Percentiles rank a stretch among this genome's conserved stretches.
These are phyloP conservation scores for Dusona sp. DNA, from an alignment of 2,888 invertebrate genomes.

Conservation along the genomic window DNA sequence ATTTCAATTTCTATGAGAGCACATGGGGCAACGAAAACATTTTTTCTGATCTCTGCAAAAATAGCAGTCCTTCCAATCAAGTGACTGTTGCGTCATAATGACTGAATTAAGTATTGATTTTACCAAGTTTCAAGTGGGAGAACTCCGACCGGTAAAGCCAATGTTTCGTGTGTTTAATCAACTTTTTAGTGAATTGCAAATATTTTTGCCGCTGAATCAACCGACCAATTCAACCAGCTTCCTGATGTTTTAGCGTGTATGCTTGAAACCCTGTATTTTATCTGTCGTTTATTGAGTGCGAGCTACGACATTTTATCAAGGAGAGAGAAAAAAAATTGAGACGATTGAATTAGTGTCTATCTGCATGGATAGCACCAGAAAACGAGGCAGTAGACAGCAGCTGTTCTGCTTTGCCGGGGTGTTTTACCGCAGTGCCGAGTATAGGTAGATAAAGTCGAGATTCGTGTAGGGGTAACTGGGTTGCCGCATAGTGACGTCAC, in stretches of 20 bases:
- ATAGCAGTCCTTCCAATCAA: neutral
- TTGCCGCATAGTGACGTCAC: constrained; percentile 84
- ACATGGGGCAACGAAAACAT: neutral
- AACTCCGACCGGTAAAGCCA: neutral
- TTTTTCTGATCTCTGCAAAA: neutral
- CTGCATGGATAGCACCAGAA: constrained; percentile 18
- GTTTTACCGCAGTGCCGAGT: constrained; percentile 80
- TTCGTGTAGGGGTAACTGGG: constrained; percentile 77
- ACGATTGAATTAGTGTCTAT: constrained; percentile 4
- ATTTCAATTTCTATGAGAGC: neutral
- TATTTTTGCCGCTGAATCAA: neutral
- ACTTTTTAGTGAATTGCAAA: neutral
- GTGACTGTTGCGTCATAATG: neutral
- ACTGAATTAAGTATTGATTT: neutral
- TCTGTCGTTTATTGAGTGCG: neutral
- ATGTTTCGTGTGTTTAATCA: neutral
- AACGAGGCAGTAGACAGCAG: constrained; percentile 11
- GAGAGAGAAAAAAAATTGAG: neutral
- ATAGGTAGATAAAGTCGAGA: constrained; percentile 67
- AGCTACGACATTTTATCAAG: neutral
- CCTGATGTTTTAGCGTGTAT: neutral
- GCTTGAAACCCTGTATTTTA: neutral
- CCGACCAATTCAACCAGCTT: neutral
- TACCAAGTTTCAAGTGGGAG: neutral
- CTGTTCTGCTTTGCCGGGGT: constrained; percentile 63